Evolutionary conservation across 2,113 vertebrate genomes (phyloP).

Genomic region (Elephas maximus): DNA sequence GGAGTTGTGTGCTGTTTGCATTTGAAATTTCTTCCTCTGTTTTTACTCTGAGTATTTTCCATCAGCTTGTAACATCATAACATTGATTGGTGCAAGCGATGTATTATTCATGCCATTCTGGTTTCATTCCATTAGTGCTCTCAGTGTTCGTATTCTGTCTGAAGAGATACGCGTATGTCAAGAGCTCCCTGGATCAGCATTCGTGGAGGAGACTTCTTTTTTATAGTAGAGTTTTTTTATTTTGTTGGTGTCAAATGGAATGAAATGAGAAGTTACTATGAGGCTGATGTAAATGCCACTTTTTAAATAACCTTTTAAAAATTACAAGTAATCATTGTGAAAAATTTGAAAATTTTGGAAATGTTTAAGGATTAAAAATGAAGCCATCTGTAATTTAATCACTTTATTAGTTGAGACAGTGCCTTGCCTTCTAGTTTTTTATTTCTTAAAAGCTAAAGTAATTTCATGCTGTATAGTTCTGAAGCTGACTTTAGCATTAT

Average conservation of each 20-base stretch:
- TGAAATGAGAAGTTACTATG: slow-evolving; percentile 18
- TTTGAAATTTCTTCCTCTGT: slow-evolving; percentile 83
- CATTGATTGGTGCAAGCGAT: slow-evolving; percentile 86
- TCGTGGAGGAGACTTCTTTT: slow-evolving; percentile 63
- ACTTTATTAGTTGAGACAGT: neutral
- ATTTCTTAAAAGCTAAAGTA: neutral
- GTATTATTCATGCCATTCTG: slow-evolving; percentile 89
- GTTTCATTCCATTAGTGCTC: slow-evolving; percentile 88
- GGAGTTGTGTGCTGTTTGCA: slow-evolving; percentile 79
- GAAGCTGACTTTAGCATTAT: slow-evolving; percentile 19
- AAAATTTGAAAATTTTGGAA: slow-evolving; percentile 50
- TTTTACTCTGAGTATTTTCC: slow-evolving; percentile 85
- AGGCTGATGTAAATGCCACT: slow-evolving; percentile 19
- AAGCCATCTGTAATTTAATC: slow-evolving; percentile 19
- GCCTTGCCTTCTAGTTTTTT: neutral
- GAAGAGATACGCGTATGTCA: slow-evolving; percentile 78
- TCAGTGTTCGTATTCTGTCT: slow-evolving; percentile 80
- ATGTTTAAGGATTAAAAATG: slow-evolving; percentile 19
- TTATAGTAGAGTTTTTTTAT: slow-evolving; percentile 69
- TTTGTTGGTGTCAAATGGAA: slow-evolving; percentile 64
- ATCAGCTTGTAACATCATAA: slow-evolving; percentile 81
- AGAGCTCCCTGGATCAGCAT: slow-evolving; percentile 59
- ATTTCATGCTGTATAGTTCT: slow-evolving; percentile 49
- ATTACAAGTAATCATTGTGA: slow-evolving; percentile 45
- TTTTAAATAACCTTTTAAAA: slow-evolving; percentile 36